Evolutionary conservation across 2,797 vertebrate species (phyloP), one percentile per base, ranked within the genome.

Genomic region (Champsocephalus gunnari): DNA sequence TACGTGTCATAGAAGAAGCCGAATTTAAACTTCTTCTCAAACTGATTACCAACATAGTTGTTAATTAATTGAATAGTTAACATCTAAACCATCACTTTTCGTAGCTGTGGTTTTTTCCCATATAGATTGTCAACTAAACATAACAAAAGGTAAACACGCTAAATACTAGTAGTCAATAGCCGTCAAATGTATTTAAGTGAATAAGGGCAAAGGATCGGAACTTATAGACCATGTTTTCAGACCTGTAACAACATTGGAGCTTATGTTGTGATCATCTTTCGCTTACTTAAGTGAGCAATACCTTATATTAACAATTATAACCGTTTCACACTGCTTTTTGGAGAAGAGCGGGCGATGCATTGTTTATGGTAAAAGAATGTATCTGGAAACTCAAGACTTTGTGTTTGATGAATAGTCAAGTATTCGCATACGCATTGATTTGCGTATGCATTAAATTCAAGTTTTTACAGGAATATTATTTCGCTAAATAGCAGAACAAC

Each of bases 371-470:
- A 9, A 32, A 48, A 48, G 48, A 50, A 28, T 3, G 9, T n/a
- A 14, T 1, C 13, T 0, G 11, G 24, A 14, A 45, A 38, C 2
- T 3, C 11, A 56, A 34, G 4, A n/a, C 1, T 47, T 47, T 2
- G 9, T 58, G 9, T n/a, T 8, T 21, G 41, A 54, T 32, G 53
- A 76, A 79, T 17, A 24, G 1, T 38, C 11, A 9, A 12, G 1
- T 4, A 32, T 28, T 28, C 28, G 28, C 28, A 11, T 32, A 12
- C 9, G 17, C 7, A 53, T 0, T 9, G 3, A 2, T 66, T 62
- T 1, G 3, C 5, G 1, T 41, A 1, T 11, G 2, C 5, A n/a
- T 13, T 45, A 0, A 48, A 28, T 1, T 51, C 7, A 24, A 24
- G 1, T 0, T 45, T 60, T 44, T 59, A 14, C 11, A 19, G 0